phyloP scores from a whole-genome alignment of 30 jellyfish, hydroid and myxozoan genomes.

The Nemopilema nomurai region DNA sequence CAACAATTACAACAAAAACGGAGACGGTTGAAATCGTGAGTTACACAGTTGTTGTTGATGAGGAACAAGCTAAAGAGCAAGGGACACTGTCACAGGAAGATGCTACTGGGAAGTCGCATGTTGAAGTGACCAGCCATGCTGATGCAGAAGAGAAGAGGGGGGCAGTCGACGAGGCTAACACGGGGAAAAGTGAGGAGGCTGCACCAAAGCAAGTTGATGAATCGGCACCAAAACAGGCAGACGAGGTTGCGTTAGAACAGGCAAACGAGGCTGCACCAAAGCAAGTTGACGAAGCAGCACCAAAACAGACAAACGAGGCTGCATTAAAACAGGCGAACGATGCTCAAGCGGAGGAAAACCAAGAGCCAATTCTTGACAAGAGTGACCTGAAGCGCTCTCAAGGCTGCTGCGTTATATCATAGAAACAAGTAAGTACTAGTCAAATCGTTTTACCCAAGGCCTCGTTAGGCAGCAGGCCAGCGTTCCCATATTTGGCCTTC shows the following conservation, averaged over 20 bases:
- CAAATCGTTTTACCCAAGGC: background rate
- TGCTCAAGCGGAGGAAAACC: constrained; percentile 26
- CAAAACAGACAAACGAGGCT: background rate
- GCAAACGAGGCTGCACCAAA: constrained; percentile 4
- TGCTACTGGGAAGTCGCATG: too few species aligned
- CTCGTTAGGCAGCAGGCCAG: background rate
- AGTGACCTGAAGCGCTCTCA: constrained; percentile 21
- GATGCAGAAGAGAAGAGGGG: background rate
- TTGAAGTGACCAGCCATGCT: too few species aligned
- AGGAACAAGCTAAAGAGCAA: background rate
- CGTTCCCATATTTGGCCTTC: background rate
- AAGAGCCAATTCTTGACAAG: constrained; percentile 1
- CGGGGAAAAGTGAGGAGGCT: background rate
- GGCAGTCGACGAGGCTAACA: background rate
- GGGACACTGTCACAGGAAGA: too few species aligned
- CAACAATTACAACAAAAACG: background rate
- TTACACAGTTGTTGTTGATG: background rate
- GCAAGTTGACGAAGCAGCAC: constrained; percentile 36
- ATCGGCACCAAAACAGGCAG: background rate
- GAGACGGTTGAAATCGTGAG: background rate
- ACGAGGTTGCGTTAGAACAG: background rate
- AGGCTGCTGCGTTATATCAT: constrained; percentile 53
- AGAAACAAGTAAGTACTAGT: background rate
- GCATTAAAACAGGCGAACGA: background rate
- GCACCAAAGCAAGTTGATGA: background rate